Evolutionary conservation across 2,113 vertebrate genomes (phyloP), one percentile per base, ranked within the genome.

Genomic region (Galeopterus variegatus): DNA sequence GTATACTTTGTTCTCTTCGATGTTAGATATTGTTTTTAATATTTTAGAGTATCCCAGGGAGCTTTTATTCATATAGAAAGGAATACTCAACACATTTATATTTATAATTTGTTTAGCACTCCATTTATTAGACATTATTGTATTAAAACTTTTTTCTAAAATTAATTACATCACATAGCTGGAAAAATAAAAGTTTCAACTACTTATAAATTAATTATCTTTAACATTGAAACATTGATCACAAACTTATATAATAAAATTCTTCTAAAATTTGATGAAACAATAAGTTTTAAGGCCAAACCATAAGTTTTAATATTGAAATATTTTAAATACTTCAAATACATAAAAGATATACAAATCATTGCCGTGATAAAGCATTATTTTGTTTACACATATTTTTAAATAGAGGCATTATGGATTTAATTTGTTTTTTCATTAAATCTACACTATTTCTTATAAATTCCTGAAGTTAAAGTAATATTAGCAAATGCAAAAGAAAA

Each of bases 181-280:
- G 6, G 8, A 26, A 87, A 88, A 72, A 60, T 21, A 56, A 77
- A 84, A 81, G 3, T 2, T 87, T 80, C 2, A 75, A 48, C 4
- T 54, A 19, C 85, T 69, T 65, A 76, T 84, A 76, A 76, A 58
- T 88, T 91, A 80, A 58, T 88, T 91, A 80, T 83, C n/a, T 81
- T 19, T 81, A 85, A 52, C 85, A 65, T 21, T 65, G 3, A 96
- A 93, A 73, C 1, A 41, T 24, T 89, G 5, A 48, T 86, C 26
- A 89, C 17, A 86, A 72, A 65, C 62, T 54, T 1, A 48, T 41
- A 48, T 85, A 23, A 81, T 17, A 81, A 28, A 72, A 54, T 58
- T 33, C 1, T 64, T 50, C 24, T 77, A 76, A 95, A 82, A 26
- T 90, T 64, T 83, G 8, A 60, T 72, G 72, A 93, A 31, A 52